phyloP scores from a whole-genome alignment of 2,888 invertebrate genomes.

The Clistopyga incitator region DNA sequence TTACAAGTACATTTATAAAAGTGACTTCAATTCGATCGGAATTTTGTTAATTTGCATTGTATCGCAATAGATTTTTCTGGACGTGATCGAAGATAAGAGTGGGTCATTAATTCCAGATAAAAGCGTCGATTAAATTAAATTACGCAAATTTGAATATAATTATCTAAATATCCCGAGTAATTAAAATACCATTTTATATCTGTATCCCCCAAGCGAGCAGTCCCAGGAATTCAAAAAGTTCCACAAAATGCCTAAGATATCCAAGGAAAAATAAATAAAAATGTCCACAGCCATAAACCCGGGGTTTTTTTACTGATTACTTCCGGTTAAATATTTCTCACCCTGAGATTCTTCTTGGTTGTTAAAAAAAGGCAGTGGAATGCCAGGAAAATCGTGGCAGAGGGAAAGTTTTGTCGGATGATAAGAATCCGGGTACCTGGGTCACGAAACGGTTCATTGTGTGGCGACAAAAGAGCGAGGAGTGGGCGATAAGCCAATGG shows the following conservation, averaged over 20 bases:
- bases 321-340: background rate
- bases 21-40: too few species aligned
- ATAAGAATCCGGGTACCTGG: slow-evolving; percentile 25
- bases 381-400: background rate
- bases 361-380: background rate
- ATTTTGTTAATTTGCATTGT: too few species aligned
- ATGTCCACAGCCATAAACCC: background rate
- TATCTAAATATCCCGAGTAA: background rate
- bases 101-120: background rate
- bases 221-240: background rate
- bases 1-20: too few species aligned
- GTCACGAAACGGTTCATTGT: slow-evolving; percentile 54
- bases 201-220: background rate
- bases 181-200: background rate
- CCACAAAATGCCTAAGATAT: background rate
- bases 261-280: background rate
- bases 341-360: background rate
- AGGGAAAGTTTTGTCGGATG: slow-evolving; percentile 54
- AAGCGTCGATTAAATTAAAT: background rate
- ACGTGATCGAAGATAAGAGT: background rate
- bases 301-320: background rate
- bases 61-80: too few species aligned
- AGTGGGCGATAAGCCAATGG: background rate
- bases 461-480: slow-evolving; percentile 18
- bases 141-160: background rate